phyloP scores from a whole-genome alignment of 2,113 vertebrate species.

The Gavialis gangeticus region DNA sequence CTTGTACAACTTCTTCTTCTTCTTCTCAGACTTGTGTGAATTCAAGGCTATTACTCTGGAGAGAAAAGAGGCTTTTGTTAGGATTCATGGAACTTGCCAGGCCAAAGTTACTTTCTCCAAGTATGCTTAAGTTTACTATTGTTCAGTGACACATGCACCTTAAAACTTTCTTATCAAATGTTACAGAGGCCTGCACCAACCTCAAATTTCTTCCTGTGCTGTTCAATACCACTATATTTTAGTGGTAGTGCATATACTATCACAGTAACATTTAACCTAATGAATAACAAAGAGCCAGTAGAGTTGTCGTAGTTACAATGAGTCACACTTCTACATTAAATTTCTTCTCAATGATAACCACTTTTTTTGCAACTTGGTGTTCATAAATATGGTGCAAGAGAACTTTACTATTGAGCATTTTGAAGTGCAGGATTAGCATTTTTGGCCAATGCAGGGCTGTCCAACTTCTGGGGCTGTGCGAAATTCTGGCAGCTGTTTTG shows the following conservation, averaged over 20 bases:
- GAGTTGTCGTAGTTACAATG: not conserved
- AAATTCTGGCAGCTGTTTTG: no score
- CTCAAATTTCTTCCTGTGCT: not conserved
- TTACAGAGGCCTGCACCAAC: not conserved
- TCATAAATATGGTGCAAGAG: rapidly evolving
- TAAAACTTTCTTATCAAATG: not conserved
- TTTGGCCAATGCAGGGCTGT: not conserved
- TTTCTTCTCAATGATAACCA: not conserved
- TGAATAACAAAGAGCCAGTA: not conserved
- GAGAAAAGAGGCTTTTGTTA: conserved; percentile 55
- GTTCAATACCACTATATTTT: not conserved
- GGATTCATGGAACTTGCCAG: not conserved
- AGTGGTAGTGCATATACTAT: not conserved
- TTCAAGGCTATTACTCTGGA: conserved; percentile 90
- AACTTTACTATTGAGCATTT: not conserved
- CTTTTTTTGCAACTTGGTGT: not conserved
- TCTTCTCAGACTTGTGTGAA: conserved; percentile 94
- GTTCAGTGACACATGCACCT: not conserved
- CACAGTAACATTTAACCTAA: not conserved
- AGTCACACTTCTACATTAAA: not conserved
- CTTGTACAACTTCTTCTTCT: conserved; percentile 98
- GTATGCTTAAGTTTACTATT: not conserved
- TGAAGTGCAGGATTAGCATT: not conserved
- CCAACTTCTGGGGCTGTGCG: no score
- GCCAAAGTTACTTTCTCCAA: not conserved